A percentile compares a stretch with the other conserved stretches of the same genome.
Conservation (phyloP, 30 jellyfish, hydroid and myxozoan genomes). For the Catostylus mosaicus region DNA sequence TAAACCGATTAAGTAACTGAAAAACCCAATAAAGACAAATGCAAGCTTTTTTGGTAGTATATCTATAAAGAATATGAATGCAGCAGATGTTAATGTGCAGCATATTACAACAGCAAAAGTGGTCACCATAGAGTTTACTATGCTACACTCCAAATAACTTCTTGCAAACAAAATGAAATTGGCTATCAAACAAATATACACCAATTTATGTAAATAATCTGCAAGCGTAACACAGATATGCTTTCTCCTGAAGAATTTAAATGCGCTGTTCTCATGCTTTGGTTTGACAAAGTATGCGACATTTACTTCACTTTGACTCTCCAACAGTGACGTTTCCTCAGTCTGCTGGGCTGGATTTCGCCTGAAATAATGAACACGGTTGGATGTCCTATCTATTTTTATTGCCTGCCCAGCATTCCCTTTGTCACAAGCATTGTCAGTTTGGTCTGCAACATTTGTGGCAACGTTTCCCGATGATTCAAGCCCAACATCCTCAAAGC, state of each 20-base stretch:
- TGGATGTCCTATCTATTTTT: neutral
- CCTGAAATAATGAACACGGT: slow-evolving; percentile 20
- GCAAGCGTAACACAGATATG: slow-evolving; percentile 69
- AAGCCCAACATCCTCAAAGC: neutral
- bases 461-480: neutral
- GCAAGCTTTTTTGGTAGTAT: slow-evolving; percentile 9
- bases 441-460: neutral
- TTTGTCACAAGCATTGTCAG: neutral
- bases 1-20: slow-evolving; percentile 40
- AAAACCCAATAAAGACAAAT: slow-evolving; percentile 56
- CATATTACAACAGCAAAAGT: slow-evolving; percentile 45
- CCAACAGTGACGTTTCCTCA: slow-evolving; percentile 20
- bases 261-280: neutral
- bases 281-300: slow-evolving; percentile 20
- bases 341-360: slow-evolving; percentile 17
- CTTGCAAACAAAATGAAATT: slow-evolving; percentile 64
- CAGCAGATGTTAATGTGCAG: slow-evolving; percentile 42
- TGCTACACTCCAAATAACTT: slow-evolving; percentile 46
- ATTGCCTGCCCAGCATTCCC: neutral
- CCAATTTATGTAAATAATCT: slow-evolving; percentile 77
- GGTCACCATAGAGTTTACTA: slow-evolving; percentile 31
- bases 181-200: slow-evolving; percentile 64
- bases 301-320: neutral
- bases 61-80: slow-evolving; percentile 36
- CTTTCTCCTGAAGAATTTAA: neutral